Evolutionary conservation across 2,888 invertebrate species (phyloP).

Genomic region (Platycheirus albimanus): DNA sequence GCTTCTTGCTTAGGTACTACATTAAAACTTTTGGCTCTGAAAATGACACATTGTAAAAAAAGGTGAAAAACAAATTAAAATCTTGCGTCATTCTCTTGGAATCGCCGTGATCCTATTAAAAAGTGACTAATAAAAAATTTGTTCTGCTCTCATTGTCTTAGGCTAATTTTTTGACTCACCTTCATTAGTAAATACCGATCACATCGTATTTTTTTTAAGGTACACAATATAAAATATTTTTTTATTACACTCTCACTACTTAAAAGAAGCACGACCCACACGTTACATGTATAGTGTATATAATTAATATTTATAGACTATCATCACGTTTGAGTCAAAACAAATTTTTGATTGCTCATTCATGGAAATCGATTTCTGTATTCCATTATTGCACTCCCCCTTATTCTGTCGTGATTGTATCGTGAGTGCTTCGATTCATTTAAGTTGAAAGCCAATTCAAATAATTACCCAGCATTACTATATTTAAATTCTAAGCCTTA

Average conservation of each 20-base stretch:
- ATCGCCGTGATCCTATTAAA: neutral
- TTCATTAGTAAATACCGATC: conserved; percentile 15
- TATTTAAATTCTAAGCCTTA: neutral
- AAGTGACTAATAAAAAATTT: neutral
- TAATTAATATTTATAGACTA: conserved; percentile 21
- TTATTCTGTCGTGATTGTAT: neutral
- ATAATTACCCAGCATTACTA: neutral
- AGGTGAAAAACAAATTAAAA: neutral
- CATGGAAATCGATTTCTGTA: conserved; percentile 14
- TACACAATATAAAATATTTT: conserved; percentile 28
- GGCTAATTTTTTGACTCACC: conserved; percentile 13
- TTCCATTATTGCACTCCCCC: neutral
- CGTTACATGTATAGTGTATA: conserved; percentile 15
- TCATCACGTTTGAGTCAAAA: conserved; percentile 29
- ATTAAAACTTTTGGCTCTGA: too few relatives aligned
- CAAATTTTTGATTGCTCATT: conserved; percentile 2
- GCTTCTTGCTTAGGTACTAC: too few relatives aligned
- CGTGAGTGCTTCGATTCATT: neutral
- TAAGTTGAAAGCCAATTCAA: neutral
- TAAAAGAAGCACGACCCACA: conserved; percentile 34
- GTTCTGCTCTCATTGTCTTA: conserved; percentile 1
- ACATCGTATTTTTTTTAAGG: conserved; percentile 20
- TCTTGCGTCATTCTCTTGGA: conserved; percentile 6
- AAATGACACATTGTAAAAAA: too few relatives aligned
- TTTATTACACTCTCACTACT: conserved; percentile 37